Base-by-base conservation (phyloP, 2,888 invertebrate species). In the Trichogramma dendrolimi region DNA sequence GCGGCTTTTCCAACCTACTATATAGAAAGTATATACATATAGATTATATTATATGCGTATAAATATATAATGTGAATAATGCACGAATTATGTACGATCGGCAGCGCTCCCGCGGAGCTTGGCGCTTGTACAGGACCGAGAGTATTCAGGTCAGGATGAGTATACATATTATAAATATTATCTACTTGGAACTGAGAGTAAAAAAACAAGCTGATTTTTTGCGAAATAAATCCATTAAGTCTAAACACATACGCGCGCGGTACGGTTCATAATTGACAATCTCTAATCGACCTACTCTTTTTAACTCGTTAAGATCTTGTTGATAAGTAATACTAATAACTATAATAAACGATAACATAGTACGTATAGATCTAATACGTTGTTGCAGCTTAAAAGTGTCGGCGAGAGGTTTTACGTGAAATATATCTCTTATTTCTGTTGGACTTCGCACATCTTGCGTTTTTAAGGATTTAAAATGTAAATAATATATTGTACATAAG, bases 261-360 rank as follows among this genome's bases (percentile, higher is more conserved):
- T 75, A 75, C 27, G 27, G 27, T 27, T 27, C 27, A 27, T 27
- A 27, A 27, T 73, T 73, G 75, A 76, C 75, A 76, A 76, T 76
- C 75, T 73, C 72, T 67, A 71, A 72, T 70, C 69, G 68, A 71
- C 70, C 62, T 72, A 70, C 60, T 70, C 68, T 68, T 71, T 69
- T 68, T 70, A 72, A 71, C 71, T 63, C 55, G 61, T 54, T 55
- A 43, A 54, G 55, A 6, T 6, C 8, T 10, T 64, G 60, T 61
- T 46, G 60, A 61, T 61, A 44, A 60, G 58, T n/a, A 41, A 58
- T 63, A 58, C 44, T 43, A 55, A 49, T 52, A 55, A 39, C 38
- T 47, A 54, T 55, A 48, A 49, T 42, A 6, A 58, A 47, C 10
- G 27, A 11, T 10, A 27, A 27, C 27, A 27, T 27, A 27, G 27